A percentile compares a stretch with the other conserved stretches of the same genome.
Conservation (phyloP, 2,888 invertebrate genomes). For the Thumatha senex region DNA sequence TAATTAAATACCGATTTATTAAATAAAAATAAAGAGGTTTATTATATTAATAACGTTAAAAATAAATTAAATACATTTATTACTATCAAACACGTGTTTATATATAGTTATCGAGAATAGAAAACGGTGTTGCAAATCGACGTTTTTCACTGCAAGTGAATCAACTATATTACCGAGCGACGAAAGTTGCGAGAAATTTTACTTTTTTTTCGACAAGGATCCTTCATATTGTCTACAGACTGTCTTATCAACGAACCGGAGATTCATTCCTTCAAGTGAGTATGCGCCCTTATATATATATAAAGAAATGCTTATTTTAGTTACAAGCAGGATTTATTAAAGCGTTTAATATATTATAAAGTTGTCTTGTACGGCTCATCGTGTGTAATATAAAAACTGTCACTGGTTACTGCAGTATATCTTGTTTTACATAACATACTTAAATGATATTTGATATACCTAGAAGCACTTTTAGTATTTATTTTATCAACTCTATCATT, state of each 20-base stretch:
- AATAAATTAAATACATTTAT: slow-evolving; percentile 46
- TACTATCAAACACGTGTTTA: slow-evolving; percentile 71
- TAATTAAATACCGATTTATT: slow-evolving; percentile 50
- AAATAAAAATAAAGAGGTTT: slow-evolving; percentile 45
- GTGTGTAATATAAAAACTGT: background rate
- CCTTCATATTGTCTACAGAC: slow-evolving; percentile 55
- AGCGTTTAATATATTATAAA: too few species aligned
- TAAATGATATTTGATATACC: background rate
- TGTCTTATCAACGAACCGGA: slow-evolving; percentile 49
- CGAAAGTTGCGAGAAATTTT: slow-evolving; percentile 67
- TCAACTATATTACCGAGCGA: slow-evolving; percentile 64
- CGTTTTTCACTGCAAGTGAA: slow-evolving; percentile 76
- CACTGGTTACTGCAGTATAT: background rate
- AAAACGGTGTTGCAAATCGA: slow-evolving; percentile 63
- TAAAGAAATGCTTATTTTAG: background rate
- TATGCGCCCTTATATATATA: slow-evolving; percentile 26
- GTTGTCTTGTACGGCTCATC: background rate
- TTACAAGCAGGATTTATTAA: background rate
- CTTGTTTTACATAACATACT: background rate
- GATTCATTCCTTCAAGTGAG: slow-evolving; percentile 65
- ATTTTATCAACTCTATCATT: background rate
- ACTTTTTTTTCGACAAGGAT: slow-evolving; percentile 74
- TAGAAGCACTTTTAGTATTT: background rate
- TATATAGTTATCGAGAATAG: slow-evolving; percentile 71
- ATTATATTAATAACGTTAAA: slow-evolving; percentile 38